Evolutionary conservation across 2,113 vertebrate species (phyloP).

Genomic region (Geococcyx californianus): DNA sequence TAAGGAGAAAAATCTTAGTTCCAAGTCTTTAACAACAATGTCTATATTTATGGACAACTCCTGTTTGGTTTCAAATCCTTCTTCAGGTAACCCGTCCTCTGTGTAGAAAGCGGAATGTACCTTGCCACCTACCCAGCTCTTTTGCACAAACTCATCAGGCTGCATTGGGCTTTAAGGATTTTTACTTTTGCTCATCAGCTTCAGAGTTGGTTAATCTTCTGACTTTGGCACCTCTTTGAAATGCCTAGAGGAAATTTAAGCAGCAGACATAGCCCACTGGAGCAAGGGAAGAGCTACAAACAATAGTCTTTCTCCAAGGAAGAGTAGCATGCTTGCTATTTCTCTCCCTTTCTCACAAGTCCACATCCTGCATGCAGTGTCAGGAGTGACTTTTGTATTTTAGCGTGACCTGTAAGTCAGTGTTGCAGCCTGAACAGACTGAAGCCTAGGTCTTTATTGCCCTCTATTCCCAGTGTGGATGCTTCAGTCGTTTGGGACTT

Average conservation of each 20-base stretch:
- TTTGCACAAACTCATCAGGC: background rate
- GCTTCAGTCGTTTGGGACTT: background rate
- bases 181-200: background rate
- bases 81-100: background rate
- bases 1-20: background rate
- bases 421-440: background rate
- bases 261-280: background rate
- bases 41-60: background rate
- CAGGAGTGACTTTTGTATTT: background rate
- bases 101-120: background rate
- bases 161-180: background rate
- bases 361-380: background rate
- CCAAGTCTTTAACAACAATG: background rate
- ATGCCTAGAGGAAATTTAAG: background rate
- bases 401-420: background rate
- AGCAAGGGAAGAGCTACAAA: background rate
- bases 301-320: background rate
- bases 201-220: background rate
- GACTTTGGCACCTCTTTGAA: background rate
- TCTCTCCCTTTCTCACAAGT: background rate
- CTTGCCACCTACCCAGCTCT: background rate
- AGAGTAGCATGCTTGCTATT: background rate
- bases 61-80: background rate
- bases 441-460: background rate
- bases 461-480: background rate